These are phyloP conservation scores for Spilogale gracilis DNA, from an alignment of 2,113 vertebrate genomes.

Conservation along the genomic window DNA sequence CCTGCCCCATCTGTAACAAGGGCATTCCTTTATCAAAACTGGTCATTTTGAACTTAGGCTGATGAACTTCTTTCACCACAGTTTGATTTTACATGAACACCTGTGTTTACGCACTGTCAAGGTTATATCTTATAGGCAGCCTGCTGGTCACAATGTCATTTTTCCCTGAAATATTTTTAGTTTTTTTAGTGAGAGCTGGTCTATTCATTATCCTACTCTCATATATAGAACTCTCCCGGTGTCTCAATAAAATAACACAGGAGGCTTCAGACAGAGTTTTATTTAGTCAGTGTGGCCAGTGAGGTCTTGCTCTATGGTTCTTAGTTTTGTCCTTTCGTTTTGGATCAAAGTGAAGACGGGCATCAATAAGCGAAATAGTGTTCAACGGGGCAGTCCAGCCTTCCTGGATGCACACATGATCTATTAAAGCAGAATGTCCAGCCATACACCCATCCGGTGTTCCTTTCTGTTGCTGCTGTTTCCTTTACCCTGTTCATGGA, in stretches of 20 bases:
- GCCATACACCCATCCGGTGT: rapidly evolving
- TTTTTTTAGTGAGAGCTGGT: neutral
- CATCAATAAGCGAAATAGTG: rapidly evolving
- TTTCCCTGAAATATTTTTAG: neutral
- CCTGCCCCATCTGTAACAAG: neutral
- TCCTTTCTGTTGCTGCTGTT: rapidly evolving
- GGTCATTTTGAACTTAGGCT: neutral
- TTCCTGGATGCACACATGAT: too few relatives aligned
- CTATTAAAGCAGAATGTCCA: neutral
- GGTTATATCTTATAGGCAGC: neutral
- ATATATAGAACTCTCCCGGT: neutral
- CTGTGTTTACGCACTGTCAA: neutral
- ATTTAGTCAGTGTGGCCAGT: neutral
- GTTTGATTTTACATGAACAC: neutral
- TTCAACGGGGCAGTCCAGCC: rapidly evolving
- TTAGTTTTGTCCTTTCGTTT: constrained; percentile 19
- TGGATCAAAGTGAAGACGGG: neutral
- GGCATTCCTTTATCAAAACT: neutral
- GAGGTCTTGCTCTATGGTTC: neutral
- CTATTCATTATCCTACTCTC: neutral
- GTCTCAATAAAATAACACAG: neutral
- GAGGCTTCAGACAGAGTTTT: neutral
- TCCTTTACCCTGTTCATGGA: neutral
- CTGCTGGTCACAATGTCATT: neutral
- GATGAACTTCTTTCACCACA: neutral